Evolutionary conservation across 2,888 invertebrate genomes (phyloP).

Genomic region (Perizoma flavofasciatum): DNA sequence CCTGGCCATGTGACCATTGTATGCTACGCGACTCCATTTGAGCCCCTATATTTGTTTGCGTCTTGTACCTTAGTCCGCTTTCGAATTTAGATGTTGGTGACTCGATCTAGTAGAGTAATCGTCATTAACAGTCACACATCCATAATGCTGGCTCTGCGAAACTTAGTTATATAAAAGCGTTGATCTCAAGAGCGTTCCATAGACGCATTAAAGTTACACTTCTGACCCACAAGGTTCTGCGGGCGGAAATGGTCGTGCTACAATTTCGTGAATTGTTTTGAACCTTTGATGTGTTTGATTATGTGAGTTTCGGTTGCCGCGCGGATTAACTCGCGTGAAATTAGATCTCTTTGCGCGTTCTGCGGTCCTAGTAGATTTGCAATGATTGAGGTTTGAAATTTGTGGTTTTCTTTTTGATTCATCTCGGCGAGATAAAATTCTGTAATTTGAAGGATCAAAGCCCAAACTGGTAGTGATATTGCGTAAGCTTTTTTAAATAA

Average conservation of each 20-base stretch:
- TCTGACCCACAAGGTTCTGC: not conserved
- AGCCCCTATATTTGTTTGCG: too few species aligned
- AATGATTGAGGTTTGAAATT: conserved; percentile 9
- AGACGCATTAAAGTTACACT: not conserved
- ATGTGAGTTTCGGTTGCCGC: conserved; percentile 13
- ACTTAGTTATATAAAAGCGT: too few species aligned
- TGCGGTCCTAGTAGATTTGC: conserved; percentile 27
- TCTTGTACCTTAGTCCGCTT: too few species aligned
- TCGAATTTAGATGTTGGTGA: too few species aligned
- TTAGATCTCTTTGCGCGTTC: conserved; percentile 33
- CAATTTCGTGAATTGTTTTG: conserved; percentile 14
- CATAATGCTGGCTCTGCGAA: too few species aligned
- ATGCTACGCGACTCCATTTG: too few species aligned
- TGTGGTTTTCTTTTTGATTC: conserved; percentile 6
- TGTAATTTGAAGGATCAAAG: conserved; percentile 15
- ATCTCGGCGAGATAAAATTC: conserved; percentile 2
- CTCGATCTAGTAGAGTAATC: too few species aligned
- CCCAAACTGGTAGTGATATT: not conserved
- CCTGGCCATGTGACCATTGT: too few species aligned
- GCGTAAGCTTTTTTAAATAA: too few species aligned
- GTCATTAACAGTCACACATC: too few species aligned
- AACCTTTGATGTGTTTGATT: conserved; percentile 25
- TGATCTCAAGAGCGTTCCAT: not conserved
- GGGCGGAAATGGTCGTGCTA: conserved; percentile 2
- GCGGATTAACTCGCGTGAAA: conserved; percentile 33